Evolutionary conservation across 2,113 vertebrate species (phyloP), one percentile per base, ranked within the genome.

Genomic region (Callocephalon fimbriatum): DNA sequence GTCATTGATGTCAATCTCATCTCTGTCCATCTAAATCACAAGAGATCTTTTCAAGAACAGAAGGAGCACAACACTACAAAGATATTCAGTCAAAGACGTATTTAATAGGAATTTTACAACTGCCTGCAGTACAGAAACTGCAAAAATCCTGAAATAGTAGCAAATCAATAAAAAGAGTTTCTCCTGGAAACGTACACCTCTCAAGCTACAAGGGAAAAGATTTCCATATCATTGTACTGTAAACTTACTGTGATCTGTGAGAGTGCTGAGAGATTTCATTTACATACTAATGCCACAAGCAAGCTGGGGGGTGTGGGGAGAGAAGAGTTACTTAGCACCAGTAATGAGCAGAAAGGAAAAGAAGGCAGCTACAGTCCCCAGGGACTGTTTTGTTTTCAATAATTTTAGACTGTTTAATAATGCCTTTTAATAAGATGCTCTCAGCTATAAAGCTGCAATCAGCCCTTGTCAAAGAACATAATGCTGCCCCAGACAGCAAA

Each of bases 361-460:
- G 74, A 65, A 77, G 47, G 91, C 90, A 80, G 84, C 90, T 93
- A 61, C 76, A 63, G 91, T 95, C 94, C 80, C 83, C 68, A 58
- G 1, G 27, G 77, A 86, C 94, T 89, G 85, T 95, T 97, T 96
- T 94, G 94, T 95, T 97, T 94, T 63, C 83, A 90, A 38, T 96
- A 90, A 97, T 93, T 97, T 97, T 63, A 97, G 89, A 67, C 65
- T 86, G 79, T 51, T 88, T 94, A 96, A 91, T 94, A 88, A 95
- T 0, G 50, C 56, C 93, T 94, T 89, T 93, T 84, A 96, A 77
- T 88, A 93, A 97, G 94, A 93, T 90, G 56, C 51, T 79, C 51
- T 92, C 85, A 74, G 67, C 50, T 67, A 56, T 58, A 75, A 91
- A 75, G 83, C 92, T 95, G 77, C 71, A 68, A 58, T 87, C 63